Evolutionary conservation across 2,888 invertebrate species (phyloP), one percentile per base, ranked within the genome.

Genomic region (Esperia sulphurella): DNA sequence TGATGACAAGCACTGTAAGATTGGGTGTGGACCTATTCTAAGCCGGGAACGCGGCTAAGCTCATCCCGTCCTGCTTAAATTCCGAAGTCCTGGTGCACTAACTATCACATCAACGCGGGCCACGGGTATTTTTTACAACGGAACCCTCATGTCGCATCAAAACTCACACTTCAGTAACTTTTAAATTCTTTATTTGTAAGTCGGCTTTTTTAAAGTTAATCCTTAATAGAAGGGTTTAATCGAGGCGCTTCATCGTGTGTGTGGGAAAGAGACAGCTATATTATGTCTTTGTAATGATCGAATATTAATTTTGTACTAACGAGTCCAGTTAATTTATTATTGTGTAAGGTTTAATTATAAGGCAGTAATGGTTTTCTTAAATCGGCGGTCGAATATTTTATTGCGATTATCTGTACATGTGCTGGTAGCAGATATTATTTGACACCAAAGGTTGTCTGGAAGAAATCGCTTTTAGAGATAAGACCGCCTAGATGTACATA

Each of bases 221-320:
- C 53, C 52, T 54, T 67, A 67, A 63, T 57, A 57, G 44, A 57
- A 58, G 39, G 4, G 13, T 3, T 14, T n/a, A 39, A 35, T 35
- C 35, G 35, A 6, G 35, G 1, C 35, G 5, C n/a, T 6, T 3
- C 35, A 35, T 35, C n/a, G n/a, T 6, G 35, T n/a, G 9, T 3
- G 35, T 35, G 9, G 9, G n/a, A 35, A 10, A 35, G 35, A 35
- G 35, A n/a, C 35, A n/a, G 35, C 8, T 35, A 35, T 6, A 33
- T 8, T 8, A n/a, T 59, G 58, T 65, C 59, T 55, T 50, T 41
- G 44, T 59, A 63, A 65, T 59, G 67, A 61, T 59, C 54, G 58
- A 46, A 52, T 58, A 65, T 68, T 68, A 66, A 69, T 69, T 60
- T 59, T 50, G 53, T 54, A 50, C 52, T 53, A 61, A 57, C 49